phyloP scores from a whole-genome alignment of 2,113 vertebrate species.

The Myotis lucifugus region DNA sequence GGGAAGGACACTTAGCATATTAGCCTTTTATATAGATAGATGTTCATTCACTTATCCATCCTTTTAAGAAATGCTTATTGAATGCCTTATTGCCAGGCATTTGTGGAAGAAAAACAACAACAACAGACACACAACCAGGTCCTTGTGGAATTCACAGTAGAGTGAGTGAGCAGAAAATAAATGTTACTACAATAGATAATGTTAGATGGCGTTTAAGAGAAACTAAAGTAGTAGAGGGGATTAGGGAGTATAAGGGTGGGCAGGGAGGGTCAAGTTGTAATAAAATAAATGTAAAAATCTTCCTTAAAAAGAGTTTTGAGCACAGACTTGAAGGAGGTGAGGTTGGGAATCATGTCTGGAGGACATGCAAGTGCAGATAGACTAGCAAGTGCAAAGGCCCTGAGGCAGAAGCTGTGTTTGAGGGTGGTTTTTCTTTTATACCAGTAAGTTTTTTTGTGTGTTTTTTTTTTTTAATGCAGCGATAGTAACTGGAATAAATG shows the following conservation, averaged over 20 bases:
- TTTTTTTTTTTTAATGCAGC: background rate
- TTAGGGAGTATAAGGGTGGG: background rate
- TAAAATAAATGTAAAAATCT: background rate
- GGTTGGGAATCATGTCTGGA: background rate
- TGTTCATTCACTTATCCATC: background rate
- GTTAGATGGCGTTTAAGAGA: background rate
- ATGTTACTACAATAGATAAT: background rate
- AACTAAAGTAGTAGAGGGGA: background rate
- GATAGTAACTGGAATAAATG: background rate
- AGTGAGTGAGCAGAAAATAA: background rate
- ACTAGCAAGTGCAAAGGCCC: background rate
- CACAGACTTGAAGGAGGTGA: background rate
- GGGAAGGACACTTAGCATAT: no score
- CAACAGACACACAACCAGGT: background rate
- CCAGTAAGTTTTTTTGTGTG: background rate
- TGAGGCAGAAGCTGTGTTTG: background rate
- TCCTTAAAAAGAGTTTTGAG: background rate
- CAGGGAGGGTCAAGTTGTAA: background rate
- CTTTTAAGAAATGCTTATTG: background rate
- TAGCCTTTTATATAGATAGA: no score
- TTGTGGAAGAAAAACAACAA: background rate
- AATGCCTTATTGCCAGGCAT: background rate
- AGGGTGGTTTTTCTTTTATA: background rate
- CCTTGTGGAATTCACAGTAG: background rate
- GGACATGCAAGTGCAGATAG: background rate